Conservation (phyloP, 2,797 vertebrate genomes). For the Pogoniulus pusillus region DNA sequence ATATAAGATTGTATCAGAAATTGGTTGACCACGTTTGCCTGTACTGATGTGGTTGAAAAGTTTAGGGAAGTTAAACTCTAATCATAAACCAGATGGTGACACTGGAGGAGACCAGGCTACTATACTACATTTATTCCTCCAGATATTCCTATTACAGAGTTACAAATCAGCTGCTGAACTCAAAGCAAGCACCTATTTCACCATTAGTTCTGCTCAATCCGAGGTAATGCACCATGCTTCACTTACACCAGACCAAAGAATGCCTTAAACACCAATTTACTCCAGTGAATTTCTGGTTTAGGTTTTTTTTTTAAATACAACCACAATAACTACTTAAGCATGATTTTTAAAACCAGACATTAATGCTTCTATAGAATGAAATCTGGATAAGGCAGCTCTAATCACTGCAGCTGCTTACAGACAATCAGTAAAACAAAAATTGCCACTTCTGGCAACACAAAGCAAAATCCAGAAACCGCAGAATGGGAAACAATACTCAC, state of each 20-base stretch:
- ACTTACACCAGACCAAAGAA: neutral
- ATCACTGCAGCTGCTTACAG: neutral
- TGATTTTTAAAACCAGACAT: neutral
- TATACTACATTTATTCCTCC: neutral
- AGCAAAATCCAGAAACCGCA: neutral
- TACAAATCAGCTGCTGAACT: neutral
- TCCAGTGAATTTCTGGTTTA: neutral
- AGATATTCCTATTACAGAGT: neutral
- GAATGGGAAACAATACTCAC: neutral
- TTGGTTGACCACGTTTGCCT: neutral
- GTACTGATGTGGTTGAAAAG: neutral
- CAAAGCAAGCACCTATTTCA: neutral
- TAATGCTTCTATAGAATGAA: neutral
- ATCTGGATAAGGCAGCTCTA: neutral
- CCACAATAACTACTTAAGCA: neutral
- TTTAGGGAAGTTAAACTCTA: neutral
- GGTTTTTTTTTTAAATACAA: neutral
- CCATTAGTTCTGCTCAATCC: neutral
- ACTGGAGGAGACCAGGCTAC: neutral
- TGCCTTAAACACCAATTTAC: neutral
- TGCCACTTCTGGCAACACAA: neutral
- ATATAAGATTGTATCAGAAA: neutral
- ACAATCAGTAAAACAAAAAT: neutral
- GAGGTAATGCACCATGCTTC: neutral
- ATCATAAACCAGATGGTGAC: neutral